Evolutionary conservation across 2,113 vertebrate genomes (phyloP).

Genomic region (Myrmophylax atrothorax): DNA sequence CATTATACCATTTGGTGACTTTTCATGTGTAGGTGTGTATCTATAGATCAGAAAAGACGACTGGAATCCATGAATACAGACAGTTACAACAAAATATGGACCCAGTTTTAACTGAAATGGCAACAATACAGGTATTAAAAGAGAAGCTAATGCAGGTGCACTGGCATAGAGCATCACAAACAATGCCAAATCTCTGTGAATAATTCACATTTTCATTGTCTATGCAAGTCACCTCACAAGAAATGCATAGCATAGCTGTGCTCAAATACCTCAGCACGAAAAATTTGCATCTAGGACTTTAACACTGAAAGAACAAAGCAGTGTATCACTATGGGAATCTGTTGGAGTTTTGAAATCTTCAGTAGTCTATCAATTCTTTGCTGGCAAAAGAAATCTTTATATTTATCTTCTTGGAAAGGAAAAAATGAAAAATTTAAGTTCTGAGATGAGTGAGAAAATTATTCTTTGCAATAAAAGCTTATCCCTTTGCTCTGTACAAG

Average conservation of each 20-base stretch:
- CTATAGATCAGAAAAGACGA: neutral
- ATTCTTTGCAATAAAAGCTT: neutral
- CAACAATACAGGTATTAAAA: neutral
- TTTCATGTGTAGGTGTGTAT: neutral
- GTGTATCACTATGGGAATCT: neutral
- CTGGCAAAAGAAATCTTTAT: neutral
- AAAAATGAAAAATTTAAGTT: neutral
- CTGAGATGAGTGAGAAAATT: neutral
- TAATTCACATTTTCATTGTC: neutral
- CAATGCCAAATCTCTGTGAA: neutral
- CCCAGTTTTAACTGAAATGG: neutral
- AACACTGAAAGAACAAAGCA: neutral
- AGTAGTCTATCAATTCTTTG: neutral
- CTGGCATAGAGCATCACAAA: neutral
- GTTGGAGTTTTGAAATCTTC: slow-evolving; percentile 10
- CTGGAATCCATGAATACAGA: neutral
- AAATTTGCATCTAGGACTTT: neutral
- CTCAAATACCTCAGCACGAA: neutral
- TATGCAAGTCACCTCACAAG: neutral
- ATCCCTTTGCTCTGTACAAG: neutral
- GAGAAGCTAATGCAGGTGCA: neutral
- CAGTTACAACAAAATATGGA: neutral
- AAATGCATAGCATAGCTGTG: neutral
- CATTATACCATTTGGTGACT: neutral
- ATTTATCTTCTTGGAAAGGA: neutral